phyloP scores from a whole-genome alignment of 1,140 invertebrate genomes.

The Coenobita brevimanus region DNA sequence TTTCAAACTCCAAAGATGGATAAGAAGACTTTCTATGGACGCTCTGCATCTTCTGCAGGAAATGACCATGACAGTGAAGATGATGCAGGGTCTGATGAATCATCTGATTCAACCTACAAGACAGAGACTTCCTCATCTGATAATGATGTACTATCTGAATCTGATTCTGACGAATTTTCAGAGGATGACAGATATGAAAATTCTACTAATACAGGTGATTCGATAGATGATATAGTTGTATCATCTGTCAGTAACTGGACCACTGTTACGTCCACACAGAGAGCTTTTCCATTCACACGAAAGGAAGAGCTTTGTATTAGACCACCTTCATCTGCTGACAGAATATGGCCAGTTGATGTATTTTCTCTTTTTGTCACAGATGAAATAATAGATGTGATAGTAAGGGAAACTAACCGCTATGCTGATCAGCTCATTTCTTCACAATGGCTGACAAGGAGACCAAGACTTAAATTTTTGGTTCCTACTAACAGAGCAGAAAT shows the following conservation, averaged over 20 bases:
- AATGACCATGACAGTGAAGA: too few species aligned
- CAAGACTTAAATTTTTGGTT: constrained; percentile 46
- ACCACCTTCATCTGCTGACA: background rate
- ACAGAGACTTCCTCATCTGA: background rate
- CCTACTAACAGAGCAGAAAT: constrained; percentile 68
- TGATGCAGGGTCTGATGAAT: too few species aligned
- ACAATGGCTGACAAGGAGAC: background rate
- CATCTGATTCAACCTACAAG: background rate
- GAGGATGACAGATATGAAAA: background rate
- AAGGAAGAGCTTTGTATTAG: constrained; percentile 33
- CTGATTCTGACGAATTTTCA: background rate
- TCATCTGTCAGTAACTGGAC: background rate
- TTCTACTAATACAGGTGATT: too few species aligned
- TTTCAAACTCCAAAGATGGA: too few species aligned
- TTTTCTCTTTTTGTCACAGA: constrained; percentile 15
- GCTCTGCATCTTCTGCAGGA: too few species aligned
- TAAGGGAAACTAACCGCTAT: constrained; percentile 69
- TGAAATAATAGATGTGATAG: constrained; percentile 61
- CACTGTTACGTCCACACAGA: background rate
- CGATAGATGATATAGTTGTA: background rate
- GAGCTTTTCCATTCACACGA: constrained; percentile 1
- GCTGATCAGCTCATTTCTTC: constrained; percentile 48
- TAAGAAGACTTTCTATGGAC: too few species aligned
- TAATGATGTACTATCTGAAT: background rate
- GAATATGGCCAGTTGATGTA: constrained; percentile 26